These are phyloP conservation scores for Tryphoninae sp. DNA, from an alignment of 2,888 invertebrate species.

Conservation along the genomic window DNA sequence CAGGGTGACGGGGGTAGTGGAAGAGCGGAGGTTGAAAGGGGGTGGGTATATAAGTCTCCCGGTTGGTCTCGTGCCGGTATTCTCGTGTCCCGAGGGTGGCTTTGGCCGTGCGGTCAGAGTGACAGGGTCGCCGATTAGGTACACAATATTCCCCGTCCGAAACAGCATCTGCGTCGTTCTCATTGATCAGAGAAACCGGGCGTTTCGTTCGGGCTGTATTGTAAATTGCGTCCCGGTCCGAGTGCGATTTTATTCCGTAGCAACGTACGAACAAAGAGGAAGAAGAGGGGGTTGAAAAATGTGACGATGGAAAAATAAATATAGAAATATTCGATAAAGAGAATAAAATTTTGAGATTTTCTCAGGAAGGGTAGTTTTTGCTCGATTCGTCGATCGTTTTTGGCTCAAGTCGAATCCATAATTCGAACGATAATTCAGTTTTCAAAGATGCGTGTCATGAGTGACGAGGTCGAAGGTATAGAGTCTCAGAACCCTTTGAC, in stretches of 20 bases:
- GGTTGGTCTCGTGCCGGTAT: slow-evolving; percentile 48
- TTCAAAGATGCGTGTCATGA: slow-evolving; percentile 36
- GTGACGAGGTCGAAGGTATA: slow-evolving; percentile 35
- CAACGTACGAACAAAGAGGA: slow-evolving; percentile 11
- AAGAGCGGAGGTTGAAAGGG: no score
- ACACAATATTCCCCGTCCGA: slow-evolving; percentile 79
- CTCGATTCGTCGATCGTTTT: neutral
- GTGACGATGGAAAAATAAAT: neutral
- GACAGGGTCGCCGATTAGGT: slow-evolving; percentile 81
- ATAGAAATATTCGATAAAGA: neutral
- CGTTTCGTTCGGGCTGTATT: slow-evolving; percentile 9
- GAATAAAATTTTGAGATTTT: slow-evolving; percentile 1
- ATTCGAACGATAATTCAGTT: slow-evolving; percentile 23
- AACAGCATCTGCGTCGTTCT: slow-evolving; percentile 79
- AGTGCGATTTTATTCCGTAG: neutral
- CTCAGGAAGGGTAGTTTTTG: no score
- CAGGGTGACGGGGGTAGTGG: slow-evolving; percentile 59
- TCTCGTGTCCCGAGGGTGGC: slow-evolving; percentile 59
- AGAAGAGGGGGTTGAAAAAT: slow-evolving; percentile 13
- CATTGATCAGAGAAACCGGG: slow-evolving; percentile 76
- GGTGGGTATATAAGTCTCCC: slow-evolving; percentile 37
- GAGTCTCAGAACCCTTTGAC: slow-evolving; percentile 65
- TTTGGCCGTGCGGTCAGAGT: slow-evolving; percentile 78
- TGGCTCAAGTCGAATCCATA: neutral
- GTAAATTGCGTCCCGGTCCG: slow-evolving; percentile 13